Base-by-base conservation (phyloP, 2,888 invertebrate genomes). In the Piscicola geometra region DNA sequence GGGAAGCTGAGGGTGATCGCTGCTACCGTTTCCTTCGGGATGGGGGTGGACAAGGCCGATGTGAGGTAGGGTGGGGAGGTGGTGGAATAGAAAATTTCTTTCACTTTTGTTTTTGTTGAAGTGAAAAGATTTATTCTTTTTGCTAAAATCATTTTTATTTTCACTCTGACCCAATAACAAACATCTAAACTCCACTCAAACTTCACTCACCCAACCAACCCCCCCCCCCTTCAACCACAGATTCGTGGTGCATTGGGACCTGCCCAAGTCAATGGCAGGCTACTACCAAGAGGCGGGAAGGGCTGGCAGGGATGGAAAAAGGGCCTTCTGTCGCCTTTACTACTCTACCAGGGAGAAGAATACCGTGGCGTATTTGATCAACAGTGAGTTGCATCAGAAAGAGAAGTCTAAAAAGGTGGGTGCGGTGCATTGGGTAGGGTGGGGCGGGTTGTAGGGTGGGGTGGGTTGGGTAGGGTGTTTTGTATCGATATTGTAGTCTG, bases 1-100 rank as follows among this genome's bases (percentile, higher is more conserved):
- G 97, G 97, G 0, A 90, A 90, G 80, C 90, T 91, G 81, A 90
- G 93, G 1, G 92, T 97, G 36, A 96, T 99, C 80, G 92, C 92
- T 79, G 98, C 99, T 2, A 99, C 99, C 0, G 91, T 98, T 76
- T 96, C 96, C 82, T 99, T 99, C 87, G 99, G 99, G 56, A 99
- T 99, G 99, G 99, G 99, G 69, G 94, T 99, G 1, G 98, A 99
- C 85, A 99, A 99, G 86, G 90, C 92, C 1, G 90, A 92, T 76
- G 99, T 99, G 21, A 88, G 92, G 90, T 90, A 79, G 66, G 72
- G n/a, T 15, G n/a, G n/a, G 60, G 60, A 56, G n/a, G n/a, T 56
- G 60, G 60, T 5, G 5, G 60, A 56, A 18, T 21, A 56, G n/a
- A n/a, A n/a, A n/a, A n/a, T n/a, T n/a, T n/a, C n/a, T n/a, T n/a